Evolutionary conservation across 2,113 vertebrate species (phyloP).

Genomic region (Ochotona princeps): DNA sequence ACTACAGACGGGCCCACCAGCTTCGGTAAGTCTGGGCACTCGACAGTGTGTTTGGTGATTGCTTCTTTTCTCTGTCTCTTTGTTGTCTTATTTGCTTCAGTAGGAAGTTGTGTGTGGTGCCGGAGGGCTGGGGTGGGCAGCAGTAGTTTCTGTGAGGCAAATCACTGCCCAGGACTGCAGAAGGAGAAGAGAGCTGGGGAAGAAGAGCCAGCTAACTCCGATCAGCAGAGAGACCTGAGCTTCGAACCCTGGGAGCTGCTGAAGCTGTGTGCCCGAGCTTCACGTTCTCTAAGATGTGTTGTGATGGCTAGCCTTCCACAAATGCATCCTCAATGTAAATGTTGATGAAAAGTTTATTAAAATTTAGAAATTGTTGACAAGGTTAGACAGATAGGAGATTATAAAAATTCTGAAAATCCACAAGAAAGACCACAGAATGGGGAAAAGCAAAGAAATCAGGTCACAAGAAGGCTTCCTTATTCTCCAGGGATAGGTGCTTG

Average conservation of each 20-base stretch:
- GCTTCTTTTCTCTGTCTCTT: no score
- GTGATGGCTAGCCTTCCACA: slow-evolving; percentile 9
- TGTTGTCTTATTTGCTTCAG: slow-evolving; percentile 83
- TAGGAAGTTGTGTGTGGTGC: slow-evolving; percentile 84
- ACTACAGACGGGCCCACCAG: slow-evolving; percentile 97
- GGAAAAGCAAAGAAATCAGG: background rate
- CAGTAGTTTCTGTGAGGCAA: slow-evolving; percentile 77
- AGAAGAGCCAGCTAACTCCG: slow-evolving; percentile 59
- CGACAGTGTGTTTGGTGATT: slow-evolving; percentile 11
- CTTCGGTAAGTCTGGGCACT: slow-evolving; percentile 90
- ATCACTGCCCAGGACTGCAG: slow-evolving; percentile 75
- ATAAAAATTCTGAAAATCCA: slow-evolving; percentile 75
- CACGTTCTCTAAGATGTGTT: slow-evolving; percentile 72
- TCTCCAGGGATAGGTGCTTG: slow-evolving; percentile 47
- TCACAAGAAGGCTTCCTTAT: slow-evolving; percentile 56
- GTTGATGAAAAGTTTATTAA: slow-evolving; percentile 71
- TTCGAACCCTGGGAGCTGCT: slow-evolving; percentile 68
- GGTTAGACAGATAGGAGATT: slow-evolving; percentile 66
- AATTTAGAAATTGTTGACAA: slow-evolving; percentile 61
- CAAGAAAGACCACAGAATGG: slow-evolving; percentile 73
- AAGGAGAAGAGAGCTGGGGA: slow-evolving; percentile 50
- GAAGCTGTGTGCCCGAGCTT: slow-evolving; percentile 87
- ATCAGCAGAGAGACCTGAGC: slow-evolving; percentile 61
- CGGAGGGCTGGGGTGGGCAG: slow-evolving; percentile 44
- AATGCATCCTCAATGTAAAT: slow-evolving; percentile 81